Evolutionary conservation across 1,140 invertebrate species (phyloP), one percentile per base, ranked within the genome.

Genomic region (Bilobella aurantiaca): DNA sequence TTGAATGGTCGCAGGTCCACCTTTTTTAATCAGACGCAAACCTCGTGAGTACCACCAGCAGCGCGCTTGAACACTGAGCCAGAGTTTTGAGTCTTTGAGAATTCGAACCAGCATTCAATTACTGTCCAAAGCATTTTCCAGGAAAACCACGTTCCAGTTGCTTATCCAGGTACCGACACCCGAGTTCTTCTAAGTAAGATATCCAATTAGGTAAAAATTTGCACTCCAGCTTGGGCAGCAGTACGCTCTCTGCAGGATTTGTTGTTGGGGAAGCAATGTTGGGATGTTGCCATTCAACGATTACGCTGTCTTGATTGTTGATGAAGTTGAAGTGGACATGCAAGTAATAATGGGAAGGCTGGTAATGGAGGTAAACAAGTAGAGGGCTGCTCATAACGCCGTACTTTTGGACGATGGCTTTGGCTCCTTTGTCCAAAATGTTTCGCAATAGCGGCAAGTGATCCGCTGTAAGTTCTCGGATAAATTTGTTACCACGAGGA

Each of bases 341-440:
- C 8, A 98, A 79, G 79, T 98, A 93, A 79, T 96, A 97, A 79
- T 93, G 98, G 0, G 93, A 93, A 3, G 96, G 96, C 75, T 94
- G 93, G 78, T 98, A 98, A 76, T 98, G 96, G 2, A 98, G 78
- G 78, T 92, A 98, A 66, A 89, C 83, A 57, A 93, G 82, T 21
- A 97, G 75, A 75, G 92, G 86, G 57, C 82, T 82, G 29, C 78
- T 74, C 25, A 82, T 77, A 3, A 97, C 65, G 3, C 84, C 83
- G 77, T 89, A 98, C 72, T 90, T 91, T 29, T 92, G 82, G 59
- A 80, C 73, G 53, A 98, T 91, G 5, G 84, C 85, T 75, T 83
- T 80, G 68, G 78, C 80, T 72, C 85, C 86, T 74, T 86, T 85
- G 34, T 85, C 78, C 28, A 83, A 78, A 64, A 98, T 86, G 76